A percentile compares a stretch with the other conserved stretches of the same genome.
Evolutionary conservation across 1,140 invertebrate genomes (phyloP).

Genomic region (Drosophila subobscura): DNA sequence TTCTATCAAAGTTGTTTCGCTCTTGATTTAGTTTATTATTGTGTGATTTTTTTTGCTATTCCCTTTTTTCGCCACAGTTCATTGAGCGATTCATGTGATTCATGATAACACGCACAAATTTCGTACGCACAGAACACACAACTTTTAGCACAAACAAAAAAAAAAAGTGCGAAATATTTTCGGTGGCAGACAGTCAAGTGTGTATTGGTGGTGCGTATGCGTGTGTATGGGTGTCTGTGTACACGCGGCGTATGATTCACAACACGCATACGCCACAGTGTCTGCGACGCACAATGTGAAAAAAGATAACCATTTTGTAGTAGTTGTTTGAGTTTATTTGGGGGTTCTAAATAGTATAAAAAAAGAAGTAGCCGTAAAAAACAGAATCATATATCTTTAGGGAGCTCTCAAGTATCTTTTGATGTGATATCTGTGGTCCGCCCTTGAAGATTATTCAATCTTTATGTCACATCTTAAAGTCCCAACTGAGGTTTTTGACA

Average conservation of each 20-base stretch:
- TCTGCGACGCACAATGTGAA: conserved; percentile 41
- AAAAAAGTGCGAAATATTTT: conserved; percentile 31
- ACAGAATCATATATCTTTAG: too few relatives aligned
- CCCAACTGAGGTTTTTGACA: too few relatives aligned
- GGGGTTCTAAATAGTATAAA: too few relatives aligned
- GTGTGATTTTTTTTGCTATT: conserved; percentile 14
- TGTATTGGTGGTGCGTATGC: conserved; percentile 29
- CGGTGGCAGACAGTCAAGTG: conserved; percentile 48
- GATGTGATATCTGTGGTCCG: too few relatives aligned
- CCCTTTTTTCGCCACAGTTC: conserved; percentile 44
- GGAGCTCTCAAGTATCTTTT: too few relatives aligned
- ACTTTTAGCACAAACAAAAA: conserved; percentile 46
- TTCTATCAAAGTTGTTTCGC: conserved; percentile 49
- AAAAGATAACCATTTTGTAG: background rate
- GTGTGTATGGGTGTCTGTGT: conserved; percentile 14
- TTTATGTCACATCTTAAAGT: too few relatives aligned
- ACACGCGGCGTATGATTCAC: conserved; percentile 53
- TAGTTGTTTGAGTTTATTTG: background rate
- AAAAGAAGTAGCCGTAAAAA: too few relatives aligned
- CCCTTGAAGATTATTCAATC: too few relatives aligned
- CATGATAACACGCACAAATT: conserved; percentile 60
- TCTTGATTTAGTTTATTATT: conserved; percentile 52
- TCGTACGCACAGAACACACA: conserved; percentile 41
- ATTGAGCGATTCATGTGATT: conserved; percentile 69
- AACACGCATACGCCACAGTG: conserved; percentile 67